A percentile compares a stretch with the other conserved stretches of the same genome.
Evolutionary conservation across 1,140 invertebrate species (phyloP).

Genomic region (Eueides isabella): DNA sequence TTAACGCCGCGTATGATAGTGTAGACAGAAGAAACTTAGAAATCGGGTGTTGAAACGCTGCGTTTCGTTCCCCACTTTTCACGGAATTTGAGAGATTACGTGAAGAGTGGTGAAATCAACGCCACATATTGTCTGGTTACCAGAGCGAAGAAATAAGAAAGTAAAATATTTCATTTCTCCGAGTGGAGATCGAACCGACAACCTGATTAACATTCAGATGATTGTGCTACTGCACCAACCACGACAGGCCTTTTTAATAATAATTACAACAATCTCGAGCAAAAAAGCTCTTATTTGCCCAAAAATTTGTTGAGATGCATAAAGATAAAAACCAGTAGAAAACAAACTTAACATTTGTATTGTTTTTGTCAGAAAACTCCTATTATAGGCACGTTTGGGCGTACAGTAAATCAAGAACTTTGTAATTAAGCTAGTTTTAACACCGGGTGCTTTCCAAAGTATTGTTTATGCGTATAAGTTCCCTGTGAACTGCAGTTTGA

Average conservation of each 20-base stretch:
- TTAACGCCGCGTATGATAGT: too few species aligned
- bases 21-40: too few species aligned
- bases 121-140: too few species aligned
- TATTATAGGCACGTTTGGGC: conserved; percentile 27
- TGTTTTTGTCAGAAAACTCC: conserved; percentile 34
- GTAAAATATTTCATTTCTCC: too few species aligned
- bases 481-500: conserved; percentile 29
- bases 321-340: neutral
- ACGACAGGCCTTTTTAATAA: too few species aligned
- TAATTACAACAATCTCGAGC: too few species aligned
- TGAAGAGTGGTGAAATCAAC: neutral
- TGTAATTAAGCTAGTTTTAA: conserved; percentile 38
- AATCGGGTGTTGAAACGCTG: neutral
- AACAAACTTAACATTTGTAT: conserved; percentile 20
- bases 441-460: conserved; percentile 10
- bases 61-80: neutral
- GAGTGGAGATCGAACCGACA: too few species aligned
- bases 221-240: too few species aligned
- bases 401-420: conserved; percentile 33
- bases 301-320: neutral
- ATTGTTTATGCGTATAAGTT: conserved; percentile 22
- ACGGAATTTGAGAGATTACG: neutral
- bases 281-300: neutral
- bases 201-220: too few species aligned
- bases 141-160: too few species aligned